These are phyloP conservation scores for Masticophis lateralis DNA, from an alignment of 2,797 vertebrate species.

Conservation along the genomic window DNA sequence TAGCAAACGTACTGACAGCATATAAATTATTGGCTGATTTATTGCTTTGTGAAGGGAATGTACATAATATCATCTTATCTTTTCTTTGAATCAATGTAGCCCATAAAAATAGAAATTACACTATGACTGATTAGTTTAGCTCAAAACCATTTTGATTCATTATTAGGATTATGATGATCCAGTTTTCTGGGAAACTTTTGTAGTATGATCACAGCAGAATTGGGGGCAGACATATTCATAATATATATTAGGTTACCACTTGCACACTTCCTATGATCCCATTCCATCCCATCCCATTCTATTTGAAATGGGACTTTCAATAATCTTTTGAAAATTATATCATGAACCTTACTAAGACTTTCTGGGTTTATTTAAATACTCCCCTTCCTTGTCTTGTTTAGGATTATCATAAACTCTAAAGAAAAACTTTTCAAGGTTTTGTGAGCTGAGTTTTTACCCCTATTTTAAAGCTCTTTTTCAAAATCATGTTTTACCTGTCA, in stretches of 20 bases:
- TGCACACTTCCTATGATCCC: neutral
- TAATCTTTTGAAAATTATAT: neutral
- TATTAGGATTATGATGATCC: neutral
- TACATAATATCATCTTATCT: constrained; percentile 22
- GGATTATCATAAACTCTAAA: neutral
- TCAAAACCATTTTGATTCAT: constrained; percentile 26
- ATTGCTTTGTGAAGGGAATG: constrained; percentile 23
- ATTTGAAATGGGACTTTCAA: neutral
- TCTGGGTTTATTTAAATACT: neutral
- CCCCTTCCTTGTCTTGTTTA: neutral
- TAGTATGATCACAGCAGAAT: neutral
- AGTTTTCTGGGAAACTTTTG: neutral
- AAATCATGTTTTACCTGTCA: neutral
- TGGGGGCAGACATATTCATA: neutral
- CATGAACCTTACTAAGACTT: neutral
- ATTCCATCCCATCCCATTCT: neutral
- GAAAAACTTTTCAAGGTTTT: neutral
- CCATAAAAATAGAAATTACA: constrained; percentile 35
- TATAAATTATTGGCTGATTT: constrained; percentile 36
- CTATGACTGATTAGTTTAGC: constrained; percentile 23
- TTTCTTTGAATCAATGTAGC: constrained; percentile 25
- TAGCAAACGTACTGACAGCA: constrained; percentile 25
- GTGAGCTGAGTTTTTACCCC: neutral
- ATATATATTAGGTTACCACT: neutral
- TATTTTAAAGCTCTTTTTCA: neutral